Conservation (phyloP, 2,888 invertebrate species). For the Onthophagus sagittarius region DNA sequence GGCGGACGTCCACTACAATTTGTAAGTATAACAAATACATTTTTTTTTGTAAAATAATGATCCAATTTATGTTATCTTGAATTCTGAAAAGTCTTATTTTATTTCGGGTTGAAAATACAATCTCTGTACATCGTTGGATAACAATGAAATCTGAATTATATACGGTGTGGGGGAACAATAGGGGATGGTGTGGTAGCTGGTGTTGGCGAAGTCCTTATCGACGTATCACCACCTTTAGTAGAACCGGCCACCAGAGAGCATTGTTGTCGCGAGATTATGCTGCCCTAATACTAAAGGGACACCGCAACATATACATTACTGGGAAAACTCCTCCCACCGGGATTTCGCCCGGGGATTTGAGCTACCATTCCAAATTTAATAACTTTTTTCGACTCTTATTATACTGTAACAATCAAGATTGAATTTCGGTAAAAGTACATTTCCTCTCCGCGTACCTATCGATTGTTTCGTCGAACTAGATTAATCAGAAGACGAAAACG, state of each 20-base stretch:
- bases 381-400: background rate
- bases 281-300: conserved; percentile 3
- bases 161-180: conserved; percentile 7
- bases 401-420: background rate
- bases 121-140: background rate
- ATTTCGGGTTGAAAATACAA: background rate
- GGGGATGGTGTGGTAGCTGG: conserved; percentile 5
- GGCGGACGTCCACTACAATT: conserved; percentile 98
- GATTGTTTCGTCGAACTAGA: background rate
- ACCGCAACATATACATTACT: conserved; percentile 9
- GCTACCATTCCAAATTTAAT: background rate
- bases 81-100: background rate
- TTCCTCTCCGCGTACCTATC: background rate
- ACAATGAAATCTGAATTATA: conserved; percentile 7
- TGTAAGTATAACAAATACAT: conserved; percentile 68
- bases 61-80: background rate
- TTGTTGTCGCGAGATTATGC: conserved; percentile 12
- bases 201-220: background rate
- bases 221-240: conserved; percentile 8
- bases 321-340: background rate
- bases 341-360: background rate
- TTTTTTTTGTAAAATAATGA: no score
- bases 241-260: conserved; percentile 6
- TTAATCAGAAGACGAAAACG: background rate
- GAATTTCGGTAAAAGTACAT: background rate